Evolutionary conservation across 1,140 invertebrate species (phyloP).

Genomic region (Zaprionus capensis): DNA sequence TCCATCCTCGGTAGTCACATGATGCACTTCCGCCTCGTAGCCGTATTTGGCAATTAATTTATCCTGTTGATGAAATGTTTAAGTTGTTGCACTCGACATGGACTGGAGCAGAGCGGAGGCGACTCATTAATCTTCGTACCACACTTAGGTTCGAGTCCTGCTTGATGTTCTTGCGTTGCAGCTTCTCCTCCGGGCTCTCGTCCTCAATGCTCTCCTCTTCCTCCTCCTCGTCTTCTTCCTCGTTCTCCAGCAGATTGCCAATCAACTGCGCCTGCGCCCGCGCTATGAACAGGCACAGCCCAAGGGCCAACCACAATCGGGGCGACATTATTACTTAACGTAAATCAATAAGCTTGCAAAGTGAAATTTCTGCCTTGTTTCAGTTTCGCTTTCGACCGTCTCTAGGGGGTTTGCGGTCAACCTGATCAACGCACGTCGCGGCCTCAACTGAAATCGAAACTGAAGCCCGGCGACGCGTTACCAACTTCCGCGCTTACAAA

Average conservation of each 20-base stretch:
- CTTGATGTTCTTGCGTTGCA: slow-evolving; percentile 75
- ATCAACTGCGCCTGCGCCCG: slow-evolving; percentile 67
- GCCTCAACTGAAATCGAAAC: slow-evolving; percentile 65
- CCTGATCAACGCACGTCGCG: slow-evolving; percentile 55
- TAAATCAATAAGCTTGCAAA: slow-evolving; percentile 32
- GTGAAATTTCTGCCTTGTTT: slow-evolving; percentile 53
- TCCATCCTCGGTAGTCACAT: slow-evolving; percentile 86
- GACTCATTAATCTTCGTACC: slow-evolving; percentile 59
- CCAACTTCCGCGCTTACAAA: slow-evolving; percentile 68
- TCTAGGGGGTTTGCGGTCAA: slow-evolving; percentile 47
- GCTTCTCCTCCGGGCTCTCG: slow-evolving; percentile 72
- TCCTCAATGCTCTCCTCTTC: slow-evolving; percentile 78
- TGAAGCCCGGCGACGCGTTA: slow-evolving; percentile 24
- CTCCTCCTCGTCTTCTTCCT: slow-evolving; percentile 78
- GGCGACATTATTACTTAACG: slow-evolving; percentile 22
- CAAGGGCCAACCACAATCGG: slow-evolving; percentile 55
- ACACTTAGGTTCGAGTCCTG: slow-evolving; percentile 73
- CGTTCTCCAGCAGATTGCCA: slow-evolving; percentile 68
- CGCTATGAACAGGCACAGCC: slow-evolving; percentile 54
- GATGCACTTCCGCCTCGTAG: slow-evolving; percentile 86
- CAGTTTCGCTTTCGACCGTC: slow-evolving; percentile 7
- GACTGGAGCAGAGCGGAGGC: background rate
- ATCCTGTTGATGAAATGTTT: slow-evolving; percentile 69
- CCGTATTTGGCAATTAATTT: slow-evolving; percentile 86
- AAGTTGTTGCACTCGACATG: slow-evolving; percentile 21